Base-by-base conservation (phyloP, 2,888 invertebrate species). In the Salpingus planirostris region DNA sequence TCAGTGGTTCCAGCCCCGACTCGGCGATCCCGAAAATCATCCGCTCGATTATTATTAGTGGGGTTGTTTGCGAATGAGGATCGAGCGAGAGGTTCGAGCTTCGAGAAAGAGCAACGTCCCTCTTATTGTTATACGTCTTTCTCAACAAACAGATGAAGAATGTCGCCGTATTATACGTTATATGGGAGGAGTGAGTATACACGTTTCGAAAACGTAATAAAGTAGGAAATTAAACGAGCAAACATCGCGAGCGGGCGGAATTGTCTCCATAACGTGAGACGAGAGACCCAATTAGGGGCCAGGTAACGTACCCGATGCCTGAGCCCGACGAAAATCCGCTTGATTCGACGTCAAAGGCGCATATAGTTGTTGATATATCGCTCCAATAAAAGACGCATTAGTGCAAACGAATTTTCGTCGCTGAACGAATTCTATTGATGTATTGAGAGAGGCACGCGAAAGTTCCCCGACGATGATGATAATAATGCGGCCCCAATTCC, bases 331-430 rank as follows among this genome's bases (percentile, higher is more conserved):
- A 15, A 33, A 38, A 38, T 33, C 33, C 26, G 23, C 13, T 30
- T 29, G 29, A 29, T 34, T 24, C 15, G 14, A 18, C 13, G 46
- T 47, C 44, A 46, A 46, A 45, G 45, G 41, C n/a, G n/a, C n/a
- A n/a, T n/a, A n/a, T n/a, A n/a, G n/a, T n/a, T n/a, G n/a, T n/a
- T n/a, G n/a, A n/a, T n/a, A n/a, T 32, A 33, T 38, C 27, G 29
- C 24, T 24, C 38, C 44, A 40, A 49, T 47, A 46, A 50, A 47
- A 48, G 46, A 29, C 40, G 50, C 42, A 50, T 50, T 48, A 48
- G 33, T 40, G 47, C 48, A 42, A 48, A 46, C 43, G 48, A 43
- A 47, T 44, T 47, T 48, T 44, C 39, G 38, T 39, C 38, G 34
- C 26, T 33, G 32, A 38, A 34, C 34, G 28, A 32, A 33, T 35